Percentiles rank a stretch among this genome's conserved stretches.
Conservation (phyloP, 1,140 invertebrate species). For the Ptiloglossa arizonensis region DNA sequence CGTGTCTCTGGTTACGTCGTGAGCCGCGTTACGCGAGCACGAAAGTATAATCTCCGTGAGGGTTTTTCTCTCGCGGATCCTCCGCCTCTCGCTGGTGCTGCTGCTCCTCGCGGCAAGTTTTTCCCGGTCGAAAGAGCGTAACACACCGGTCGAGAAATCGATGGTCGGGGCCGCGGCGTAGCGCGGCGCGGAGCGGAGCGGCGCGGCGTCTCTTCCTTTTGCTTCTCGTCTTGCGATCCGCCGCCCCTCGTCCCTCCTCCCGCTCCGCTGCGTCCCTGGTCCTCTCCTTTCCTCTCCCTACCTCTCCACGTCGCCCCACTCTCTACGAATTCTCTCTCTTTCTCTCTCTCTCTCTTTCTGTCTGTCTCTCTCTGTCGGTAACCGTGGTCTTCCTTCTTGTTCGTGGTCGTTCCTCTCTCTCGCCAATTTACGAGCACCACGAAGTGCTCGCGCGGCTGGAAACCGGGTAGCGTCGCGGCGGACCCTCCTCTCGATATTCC, state of each 20-base stretch:
- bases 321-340: background rate
- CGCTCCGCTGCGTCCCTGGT: conserved; percentile 40
- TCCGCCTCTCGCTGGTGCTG: too few relatives aligned
- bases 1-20: too few relatives aligned
- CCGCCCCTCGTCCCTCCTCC: conserved; percentile 45
- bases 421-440: conserved; percentile 65
- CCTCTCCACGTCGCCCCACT: too few relatives aligned
- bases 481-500: conserved; percentile 27
- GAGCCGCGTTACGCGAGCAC: conserved; percentile 7
- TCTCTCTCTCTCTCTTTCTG: conserved; percentile 42
- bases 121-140: conserved; percentile 61
- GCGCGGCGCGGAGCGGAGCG: too few relatives aligned
- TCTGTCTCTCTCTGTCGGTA: conserved; percentile 40
- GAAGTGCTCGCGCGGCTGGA: conserved; percentile 57
- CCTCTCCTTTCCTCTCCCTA: too few relatives aligned
- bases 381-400: conserved; percentile 33
- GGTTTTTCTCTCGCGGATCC: conserved; percentile 37
- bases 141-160: conserved; percentile 71
- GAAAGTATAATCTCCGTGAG: conserved; percentile 11
- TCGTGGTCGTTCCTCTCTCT: conserved; percentile 43
- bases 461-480: conserved; percentile 48
- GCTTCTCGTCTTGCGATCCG: conserved; percentile 28
- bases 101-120: conserved; percentile 56
- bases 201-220: conserved; percentile 46
- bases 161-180: conserved; percentile 47